Conservation (phyloP, 2,113 vertebrate genomes). For the Sisor rabdophorus region DNA sequence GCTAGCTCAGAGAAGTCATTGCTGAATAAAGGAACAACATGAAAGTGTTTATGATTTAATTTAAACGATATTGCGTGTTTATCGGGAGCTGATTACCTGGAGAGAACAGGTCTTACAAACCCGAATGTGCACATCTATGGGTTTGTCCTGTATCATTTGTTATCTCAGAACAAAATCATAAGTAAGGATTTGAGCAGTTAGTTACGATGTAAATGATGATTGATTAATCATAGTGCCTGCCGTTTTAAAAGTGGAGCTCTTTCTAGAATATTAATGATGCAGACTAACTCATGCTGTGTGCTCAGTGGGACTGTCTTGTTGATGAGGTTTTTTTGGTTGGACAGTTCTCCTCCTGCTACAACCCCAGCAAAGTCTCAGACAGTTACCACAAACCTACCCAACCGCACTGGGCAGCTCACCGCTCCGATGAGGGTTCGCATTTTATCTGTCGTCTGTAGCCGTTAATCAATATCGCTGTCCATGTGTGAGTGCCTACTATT, state of each 20-base stretch:
- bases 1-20: conserved; percentile 20
- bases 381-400: conserved; percentile 22
- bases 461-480: conserved; percentile 31
- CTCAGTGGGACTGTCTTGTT: conserved; percentile 36
- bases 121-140: neutral
- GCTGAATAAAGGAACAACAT: conserved; percentile 35
- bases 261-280: conserved; percentile 35
- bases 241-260: conserved; percentile 30
- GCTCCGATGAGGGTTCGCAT: conserved; percentile 32
- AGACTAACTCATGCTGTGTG: conserved; percentile 30
- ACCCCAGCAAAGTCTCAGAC: conserved; percentile 7
- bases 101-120: conserved; percentile 5
- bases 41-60: conserved; percentile 38
- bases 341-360: neutral
- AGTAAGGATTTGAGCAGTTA: conserved; percentile 24
- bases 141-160: conserved; percentile 1
- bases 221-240: conserved; percentile 40
- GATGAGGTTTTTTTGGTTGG: neutral
- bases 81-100: conserved; percentile 29
- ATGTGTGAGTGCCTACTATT: conserved; percentile 38
- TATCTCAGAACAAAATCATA: too few species aligned
- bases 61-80: conserved; percentile 29
- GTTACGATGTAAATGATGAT: conserved; percentile 39
- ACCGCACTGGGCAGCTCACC: conserved; percentile 14
- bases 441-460: conserved; percentile 40